Evolutionary conservation across 2,113 vertebrate genomes (phyloP), one percentile per base, ranked within the genome.

Genomic region (Sceloporus undulatus): DNA sequence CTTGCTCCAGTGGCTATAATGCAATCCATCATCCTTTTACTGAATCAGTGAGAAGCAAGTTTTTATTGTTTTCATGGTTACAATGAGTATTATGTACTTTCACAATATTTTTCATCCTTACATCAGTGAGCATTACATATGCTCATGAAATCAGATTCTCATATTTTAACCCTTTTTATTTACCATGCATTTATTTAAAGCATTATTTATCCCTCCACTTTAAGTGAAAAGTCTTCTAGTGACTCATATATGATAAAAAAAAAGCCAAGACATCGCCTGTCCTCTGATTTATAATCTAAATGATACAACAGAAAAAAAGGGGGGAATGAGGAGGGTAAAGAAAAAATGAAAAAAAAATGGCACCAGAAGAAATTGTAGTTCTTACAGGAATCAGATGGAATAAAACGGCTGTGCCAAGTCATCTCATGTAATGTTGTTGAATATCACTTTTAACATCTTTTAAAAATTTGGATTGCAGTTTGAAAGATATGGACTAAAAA

Each of bases 21-120:
- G 66, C 34, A 54, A 88, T 83, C 62, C 9, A 54, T 76, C 71
- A 77, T 84, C 23, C 62, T 83, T 82, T 81, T 54, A 83, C 65
- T 76, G 65, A 66, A 88, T 56, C 42, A 56, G 70, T 40, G 48
- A 70, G 16, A 42, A 78, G 59, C 38, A 82, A 27, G n/a, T 73
- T 18, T 87, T 81, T 27, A 86, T 65, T 87, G 27, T 74, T 87
- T 73, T 62, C 23, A 84, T 80, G 34, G 27, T 23, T 76, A 88
- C 62, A 66, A 74, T 77, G 21, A 68, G 4, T 29, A 68, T 56
- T 77, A 29, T 56, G n/a, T 74, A 52, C 66, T 78, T 59, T 54
- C 8, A 27, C n/a, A 56, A 52, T 84, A 68, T 88, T 38, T 77
- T 56, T 68, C 62, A 68, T 56, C 56, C 38, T 82, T 81, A 81